Percentiles rank a stretch among this genome's conserved stretches.
phyloP scores from a whole-genome alignment of 2,113 vertebrate species.

The Amphiprion ocellaris region DNA sequence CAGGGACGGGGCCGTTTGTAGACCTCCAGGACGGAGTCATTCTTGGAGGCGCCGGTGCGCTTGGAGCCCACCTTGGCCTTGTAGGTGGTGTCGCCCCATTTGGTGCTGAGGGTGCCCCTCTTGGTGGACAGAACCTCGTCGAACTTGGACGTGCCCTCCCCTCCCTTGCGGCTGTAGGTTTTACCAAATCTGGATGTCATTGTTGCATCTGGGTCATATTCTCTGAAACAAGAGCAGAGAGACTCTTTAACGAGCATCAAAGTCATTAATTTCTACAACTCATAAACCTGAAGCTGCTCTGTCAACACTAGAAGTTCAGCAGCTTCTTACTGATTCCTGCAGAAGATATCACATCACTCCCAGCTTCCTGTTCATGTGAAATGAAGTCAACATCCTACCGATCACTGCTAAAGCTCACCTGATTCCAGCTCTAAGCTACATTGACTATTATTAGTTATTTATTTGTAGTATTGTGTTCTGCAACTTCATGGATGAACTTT shows the following conservation, averaged over 20 bases:
- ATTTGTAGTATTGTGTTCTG: too few relatives aligned
- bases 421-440: too few relatives aligned
- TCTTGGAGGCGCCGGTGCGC: slow-evolving; percentile 87
- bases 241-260: neutral
- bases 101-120: slow-evolving; percentile 96
- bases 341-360: too few relatives aligned
- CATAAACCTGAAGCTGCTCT: too few relatives aligned
- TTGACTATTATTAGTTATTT: too few relatives aligned
- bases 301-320: too few relatives aligned
- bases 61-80: slow-evolving; percentile 97
- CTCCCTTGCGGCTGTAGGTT: slow-evolving; percentile 98
- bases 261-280: too few relatives aligned
- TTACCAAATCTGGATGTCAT: slow-evolving; percentile 99
- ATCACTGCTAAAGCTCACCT: too few relatives aligned
- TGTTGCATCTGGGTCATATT: slow-evolving; percentile 99
- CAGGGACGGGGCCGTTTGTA: slow-evolving; percentile 89
- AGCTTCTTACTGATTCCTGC: too few relatives aligned
- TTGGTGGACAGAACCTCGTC: slow-evolving; percentile 98
- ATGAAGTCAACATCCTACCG: too few relatives aligned
- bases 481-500: too few relatives aligned
- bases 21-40: slow-evolving; percentile 85
- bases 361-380: too few relatives aligned
- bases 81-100: slow-evolving; percentile 99
- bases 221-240: slow-evolving; percentile 79
- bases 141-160: slow-evolving; percentile 97